phyloP scores from a whole-genome alignment of 2,888 invertebrate genomes.

The Panzeria rudis region DNA sequence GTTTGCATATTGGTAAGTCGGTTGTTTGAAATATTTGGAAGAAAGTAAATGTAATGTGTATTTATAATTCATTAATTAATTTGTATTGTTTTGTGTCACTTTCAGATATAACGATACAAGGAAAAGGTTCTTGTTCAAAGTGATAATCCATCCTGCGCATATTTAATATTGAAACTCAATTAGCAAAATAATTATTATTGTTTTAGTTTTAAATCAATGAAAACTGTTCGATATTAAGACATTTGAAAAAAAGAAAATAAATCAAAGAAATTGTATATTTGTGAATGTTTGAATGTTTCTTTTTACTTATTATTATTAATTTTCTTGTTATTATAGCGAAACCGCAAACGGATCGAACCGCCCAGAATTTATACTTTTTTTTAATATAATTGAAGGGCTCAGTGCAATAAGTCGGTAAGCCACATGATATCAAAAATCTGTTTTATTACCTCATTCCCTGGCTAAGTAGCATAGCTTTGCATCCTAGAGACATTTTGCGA shows the following conservation, averaged over 20 bases:
- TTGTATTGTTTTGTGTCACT: neutral
- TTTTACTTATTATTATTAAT: neutral
- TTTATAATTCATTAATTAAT: conserved; percentile 16
- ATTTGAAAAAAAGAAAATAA: conserved; percentile 13
- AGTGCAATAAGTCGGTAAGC: too few relatives aligned
- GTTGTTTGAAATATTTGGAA: neutral
- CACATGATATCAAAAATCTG: too few relatives aligned
- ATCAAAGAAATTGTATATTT: conserved; percentile 14
- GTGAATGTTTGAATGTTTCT: neutral
- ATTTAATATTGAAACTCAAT: conserved; percentile 52
- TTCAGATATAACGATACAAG: conserved; percentile 81
- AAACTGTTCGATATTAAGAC: conserved; percentile 39
- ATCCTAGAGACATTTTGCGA: too few relatives aligned
- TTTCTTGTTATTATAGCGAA: neutral
- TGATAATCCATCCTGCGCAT: conserved; percentile 60
- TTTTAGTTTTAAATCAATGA: conserved; percentile 38
- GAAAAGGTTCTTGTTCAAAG: conserved; percentile 82
- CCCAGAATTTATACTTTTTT: too few relatives aligned
- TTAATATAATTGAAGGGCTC: too few relatives aligned
- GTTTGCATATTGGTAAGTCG: conserved; percentile 81
- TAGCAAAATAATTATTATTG: conserved; percentile 63
- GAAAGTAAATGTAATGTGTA: conserved; percentile 23
- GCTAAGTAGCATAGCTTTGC: too few relatives aligned
- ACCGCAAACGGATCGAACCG: too few relatives aligned
- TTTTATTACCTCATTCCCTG: too few relatives aligned